These are phyloP conservation scores for Elanoides forficatus DNA, from an alignment of 2,113 vertebrate genomes.

Conservation along the genomic window DNA sequence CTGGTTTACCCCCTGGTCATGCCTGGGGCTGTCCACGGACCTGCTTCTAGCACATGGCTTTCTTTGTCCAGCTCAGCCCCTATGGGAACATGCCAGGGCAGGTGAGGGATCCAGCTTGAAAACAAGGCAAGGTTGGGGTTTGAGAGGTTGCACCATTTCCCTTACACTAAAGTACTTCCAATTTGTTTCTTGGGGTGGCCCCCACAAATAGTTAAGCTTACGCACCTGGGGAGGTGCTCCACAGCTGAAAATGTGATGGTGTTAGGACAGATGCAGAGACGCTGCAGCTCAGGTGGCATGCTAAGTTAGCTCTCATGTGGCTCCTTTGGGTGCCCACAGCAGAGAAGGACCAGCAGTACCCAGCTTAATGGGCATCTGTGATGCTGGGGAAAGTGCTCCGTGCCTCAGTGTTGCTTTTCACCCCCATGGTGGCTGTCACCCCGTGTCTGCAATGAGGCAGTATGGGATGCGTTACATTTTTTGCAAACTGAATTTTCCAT, in stretches of 20 bases:
- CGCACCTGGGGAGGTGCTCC: neutral
- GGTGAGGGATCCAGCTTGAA: neutral
- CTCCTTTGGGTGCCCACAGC: fast-evolving
- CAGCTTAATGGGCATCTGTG: fast-evolving
- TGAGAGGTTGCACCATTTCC: neutral
- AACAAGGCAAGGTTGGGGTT: neutral
- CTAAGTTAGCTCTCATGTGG: neutral
- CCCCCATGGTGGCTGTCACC: neutral
- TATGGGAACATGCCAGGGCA: fast-evolving
- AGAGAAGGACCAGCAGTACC: neutral
- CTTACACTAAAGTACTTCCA: neutral
- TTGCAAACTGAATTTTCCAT: neutral
- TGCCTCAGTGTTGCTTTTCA: neutral
- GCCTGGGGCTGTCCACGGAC: neutral
- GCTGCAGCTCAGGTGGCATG: neutral
- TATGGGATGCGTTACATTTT: fast-evolving
- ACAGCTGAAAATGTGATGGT: neutral
- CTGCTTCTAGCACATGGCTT: neutral
- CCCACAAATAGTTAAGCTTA: neutral
- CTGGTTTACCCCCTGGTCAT: fast-evolving
- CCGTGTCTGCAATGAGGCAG: fast-evolving
- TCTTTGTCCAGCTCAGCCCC: neutral
- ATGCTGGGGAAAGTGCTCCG: neutral
- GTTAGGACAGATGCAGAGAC: neutral
- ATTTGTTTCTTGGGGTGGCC: neutral